These are phyloP conservation scores for Pseudomyrmex concolor DNA, from an alignment of 1,140 invertebrate species.

Conservation along the genomic window DNA sequence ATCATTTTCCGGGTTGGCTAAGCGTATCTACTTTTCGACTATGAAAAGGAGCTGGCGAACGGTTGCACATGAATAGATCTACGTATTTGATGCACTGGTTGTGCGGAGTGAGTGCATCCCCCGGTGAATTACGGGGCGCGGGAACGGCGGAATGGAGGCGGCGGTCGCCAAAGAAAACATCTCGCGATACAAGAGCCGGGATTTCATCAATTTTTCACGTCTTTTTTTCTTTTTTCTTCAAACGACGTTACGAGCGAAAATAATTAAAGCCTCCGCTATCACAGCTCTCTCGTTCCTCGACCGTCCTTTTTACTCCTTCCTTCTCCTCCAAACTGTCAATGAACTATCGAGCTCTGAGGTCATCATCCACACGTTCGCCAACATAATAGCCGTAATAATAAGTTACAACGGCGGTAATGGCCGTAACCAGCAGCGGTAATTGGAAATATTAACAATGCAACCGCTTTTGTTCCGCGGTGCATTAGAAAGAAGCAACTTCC, in stretches of 20 bases:
- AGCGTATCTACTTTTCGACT: constrained; percentile 7
- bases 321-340: constrained; percentile 19
- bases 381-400: constrained; percentile 52
- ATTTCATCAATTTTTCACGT: constrained; percentile 24
- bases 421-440: constrained; percentile 39
- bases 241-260: constrained; percentile 39
- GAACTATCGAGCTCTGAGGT: constrained; percentile 20
- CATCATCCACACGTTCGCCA: constrained; percentile 8
- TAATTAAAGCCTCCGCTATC: constrained; percentile 37
- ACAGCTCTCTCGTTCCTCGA: neutral
- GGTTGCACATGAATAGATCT: constrained; percentile 48
- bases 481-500: constrained; percentile 24
- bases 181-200: neutral
- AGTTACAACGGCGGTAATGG: constrained; percentile 42
- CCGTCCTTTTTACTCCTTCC: neutral
- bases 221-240: neutral
- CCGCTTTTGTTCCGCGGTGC: constrained; percentile 29
- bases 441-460: constrained; percentile 55
- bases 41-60: neutral
- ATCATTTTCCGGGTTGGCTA: constrained; percentile 2
- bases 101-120: neutral
- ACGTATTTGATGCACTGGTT: constrained; percentile 11
- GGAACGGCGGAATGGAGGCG: too few species aligned
- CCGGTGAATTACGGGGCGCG: neutral
- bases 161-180: constrained; percentile 26